These are phyloP conservation scores for Trachelipus rathkii DNA, from an alignment of 1,140 invertebrate species.

Conservation along the genomic window DNA sequence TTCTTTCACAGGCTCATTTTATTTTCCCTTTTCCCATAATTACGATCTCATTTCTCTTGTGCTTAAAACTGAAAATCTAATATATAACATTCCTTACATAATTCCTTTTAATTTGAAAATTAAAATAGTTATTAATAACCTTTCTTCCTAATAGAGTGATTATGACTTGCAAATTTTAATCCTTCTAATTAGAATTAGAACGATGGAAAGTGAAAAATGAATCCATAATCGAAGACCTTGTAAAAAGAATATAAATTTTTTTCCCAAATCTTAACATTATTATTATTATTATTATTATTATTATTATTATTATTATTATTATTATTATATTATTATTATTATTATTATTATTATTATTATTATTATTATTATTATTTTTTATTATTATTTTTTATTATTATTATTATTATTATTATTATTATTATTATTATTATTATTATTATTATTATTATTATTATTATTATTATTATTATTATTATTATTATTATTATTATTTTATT, in stretches of 20 bases:
- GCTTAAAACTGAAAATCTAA: background rate
- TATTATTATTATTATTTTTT: no score
- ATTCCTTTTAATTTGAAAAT: background rate
- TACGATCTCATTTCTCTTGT: conserved; percentile 2
- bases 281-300: no score
- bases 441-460: conserved; percentile 5
- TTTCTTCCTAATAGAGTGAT: background rate
- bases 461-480: conserved; percentile 1
- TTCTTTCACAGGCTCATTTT: background rate
- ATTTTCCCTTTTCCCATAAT: background rate
- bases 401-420: background rate
- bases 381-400: background rate
- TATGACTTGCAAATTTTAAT: background rate
- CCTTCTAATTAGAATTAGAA: background rate
- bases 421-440: background rate
- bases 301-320: no score
- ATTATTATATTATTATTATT: no score
- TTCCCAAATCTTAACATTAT: no score
- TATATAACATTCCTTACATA: conserved; percentile 1
- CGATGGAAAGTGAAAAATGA: no score
- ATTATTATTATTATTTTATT: no score
- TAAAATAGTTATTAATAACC: conserved; percentile 8
- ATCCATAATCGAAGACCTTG: no score
- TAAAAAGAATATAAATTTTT: no score
- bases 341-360: no score